Conservation (phyloP, 64 coral and sea anemone species). For the Platygyra sinensis region DNA sequence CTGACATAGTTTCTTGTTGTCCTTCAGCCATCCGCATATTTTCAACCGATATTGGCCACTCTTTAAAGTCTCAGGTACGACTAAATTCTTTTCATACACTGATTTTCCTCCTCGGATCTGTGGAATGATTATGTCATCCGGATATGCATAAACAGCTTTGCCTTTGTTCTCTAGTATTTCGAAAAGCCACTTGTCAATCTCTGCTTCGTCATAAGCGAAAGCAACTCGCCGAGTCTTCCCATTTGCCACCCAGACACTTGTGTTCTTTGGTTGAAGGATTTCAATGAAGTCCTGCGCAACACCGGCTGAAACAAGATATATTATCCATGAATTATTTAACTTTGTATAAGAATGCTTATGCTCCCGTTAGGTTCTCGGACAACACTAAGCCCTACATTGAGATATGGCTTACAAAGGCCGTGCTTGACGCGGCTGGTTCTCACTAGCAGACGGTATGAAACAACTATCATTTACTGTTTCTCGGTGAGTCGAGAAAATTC, state of each 20-base stretch:
- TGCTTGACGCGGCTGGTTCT: no score
- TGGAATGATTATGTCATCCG: slow-evolving; percentile 28
- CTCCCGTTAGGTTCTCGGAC: no score
- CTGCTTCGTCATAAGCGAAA: slow-evolving; percentile 26
- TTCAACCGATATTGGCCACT: slow-evolving; percentile 40
- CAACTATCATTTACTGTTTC: no score
- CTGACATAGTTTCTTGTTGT: slow-evolving; percentile 22
- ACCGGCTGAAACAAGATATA: neutral
- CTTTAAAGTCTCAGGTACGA: slow-evolving; percentile 23
- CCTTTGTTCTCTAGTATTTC: slow-evolving; percentile 36
- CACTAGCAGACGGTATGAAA: no score
- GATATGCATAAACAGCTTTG: neutral
- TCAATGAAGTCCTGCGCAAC: neutral
- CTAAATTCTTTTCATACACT: slow-evolving; percentile 37
- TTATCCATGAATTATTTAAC: no score
- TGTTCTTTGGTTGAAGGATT: slow-evolving; percentile 53
- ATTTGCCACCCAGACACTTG: slow-evolving; percentile 80
- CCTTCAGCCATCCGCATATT: slow-evolving; percentile 27
- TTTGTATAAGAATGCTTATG: no score
- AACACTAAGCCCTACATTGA: no score
- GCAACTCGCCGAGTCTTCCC: slow-evolving; percentile 54
- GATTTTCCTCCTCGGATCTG: neutral
- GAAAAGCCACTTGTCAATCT: slow-evolving; percentile 48
- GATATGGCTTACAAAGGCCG: no score
- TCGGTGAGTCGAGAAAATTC: no score